phyloP scores from a whole-genome alignment of 2,797 vertebrate species.

The Tapirus indicus region DNA sequence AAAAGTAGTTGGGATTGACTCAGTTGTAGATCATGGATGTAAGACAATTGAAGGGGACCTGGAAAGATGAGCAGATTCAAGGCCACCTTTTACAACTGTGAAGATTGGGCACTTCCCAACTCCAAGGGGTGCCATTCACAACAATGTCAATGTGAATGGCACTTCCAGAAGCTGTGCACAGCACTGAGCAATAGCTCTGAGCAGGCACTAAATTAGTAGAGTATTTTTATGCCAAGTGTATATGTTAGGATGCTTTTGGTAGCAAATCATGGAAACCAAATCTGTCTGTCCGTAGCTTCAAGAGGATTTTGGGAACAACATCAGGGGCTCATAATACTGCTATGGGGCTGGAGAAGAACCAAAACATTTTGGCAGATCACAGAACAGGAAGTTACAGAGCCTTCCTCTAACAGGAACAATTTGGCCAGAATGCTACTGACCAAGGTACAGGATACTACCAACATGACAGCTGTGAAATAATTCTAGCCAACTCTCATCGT shows the following conservation, averaged over 20 bases:
- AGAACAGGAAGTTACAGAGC: background rate
- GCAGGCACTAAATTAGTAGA: background rate
- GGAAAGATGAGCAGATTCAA: constrained; percentile 5
- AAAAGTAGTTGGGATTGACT: constrained; percentile 45
- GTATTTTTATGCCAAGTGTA: background rate
- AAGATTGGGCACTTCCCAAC: background rate
- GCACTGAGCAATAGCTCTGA: background rate
- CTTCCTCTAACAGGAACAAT: background rate
- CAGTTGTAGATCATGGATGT: background rate
- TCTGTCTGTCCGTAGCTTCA: background rate
- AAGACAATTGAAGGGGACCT: background rate
- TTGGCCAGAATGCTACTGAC: background rate
- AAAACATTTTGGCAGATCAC: background rate
- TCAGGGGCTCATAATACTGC: background rate
- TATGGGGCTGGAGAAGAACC: background rate
- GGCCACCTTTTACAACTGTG: background rate
- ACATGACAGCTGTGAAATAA: background rate
- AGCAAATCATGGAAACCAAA: constrained; percentile 31
- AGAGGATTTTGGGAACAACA: background rate
- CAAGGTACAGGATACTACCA: background rate
- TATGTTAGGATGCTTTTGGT: background rate
- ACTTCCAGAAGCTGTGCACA: background rate
- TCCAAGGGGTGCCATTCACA: background rate
- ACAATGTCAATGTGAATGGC: background rate
- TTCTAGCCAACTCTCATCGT: background rate